Percentiles rank a stretch among this genome's conserved stretches.
These are phyloP conservation scores for Vultur gryphus DNA, from an alignment of 2,797 vertebrate genomes.

Conservation along the genomic window DNA sequence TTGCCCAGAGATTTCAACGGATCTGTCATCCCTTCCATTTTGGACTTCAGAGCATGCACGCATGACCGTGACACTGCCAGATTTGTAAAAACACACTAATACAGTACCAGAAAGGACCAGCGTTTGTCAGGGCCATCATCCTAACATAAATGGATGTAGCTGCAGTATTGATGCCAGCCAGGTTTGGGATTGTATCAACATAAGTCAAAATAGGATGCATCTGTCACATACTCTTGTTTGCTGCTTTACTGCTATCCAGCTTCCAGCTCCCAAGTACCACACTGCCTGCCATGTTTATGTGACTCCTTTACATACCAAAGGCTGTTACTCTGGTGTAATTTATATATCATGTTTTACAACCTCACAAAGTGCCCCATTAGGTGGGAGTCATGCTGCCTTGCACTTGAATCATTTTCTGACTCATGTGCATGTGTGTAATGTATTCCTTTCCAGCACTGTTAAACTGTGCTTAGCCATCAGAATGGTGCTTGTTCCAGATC, in stretches of 20 bases:
- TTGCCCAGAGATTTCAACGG: constrained; percentile 1
- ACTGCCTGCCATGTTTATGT: background rate
- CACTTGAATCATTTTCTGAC: background rate
- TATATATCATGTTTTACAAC: background rate
- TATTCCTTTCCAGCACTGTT: background rate
- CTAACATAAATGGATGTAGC: background rate
- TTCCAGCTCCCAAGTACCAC: background rate
- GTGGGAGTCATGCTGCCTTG: background rate
- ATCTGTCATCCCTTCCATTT: background rate
- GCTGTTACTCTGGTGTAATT: background rate
- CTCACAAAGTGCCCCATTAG: background rate
- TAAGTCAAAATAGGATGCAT: background rate
- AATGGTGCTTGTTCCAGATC: background rate
- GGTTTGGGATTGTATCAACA: background rate
- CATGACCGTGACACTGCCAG: background rate
- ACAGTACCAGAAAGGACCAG: background rate
- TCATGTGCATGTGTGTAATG: background rate
- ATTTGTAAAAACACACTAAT: background rate
- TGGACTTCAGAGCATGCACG: background rate
- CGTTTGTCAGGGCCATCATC: background rate
- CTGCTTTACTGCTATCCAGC: background rate
- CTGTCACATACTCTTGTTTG: background rate
- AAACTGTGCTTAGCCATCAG: background rate
- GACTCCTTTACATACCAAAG: background rate
- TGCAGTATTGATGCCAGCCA: background rate